phyloP scores from a whole-genome alignment of 2,888 invertebrate species.

The Thera britannica region DNA sequence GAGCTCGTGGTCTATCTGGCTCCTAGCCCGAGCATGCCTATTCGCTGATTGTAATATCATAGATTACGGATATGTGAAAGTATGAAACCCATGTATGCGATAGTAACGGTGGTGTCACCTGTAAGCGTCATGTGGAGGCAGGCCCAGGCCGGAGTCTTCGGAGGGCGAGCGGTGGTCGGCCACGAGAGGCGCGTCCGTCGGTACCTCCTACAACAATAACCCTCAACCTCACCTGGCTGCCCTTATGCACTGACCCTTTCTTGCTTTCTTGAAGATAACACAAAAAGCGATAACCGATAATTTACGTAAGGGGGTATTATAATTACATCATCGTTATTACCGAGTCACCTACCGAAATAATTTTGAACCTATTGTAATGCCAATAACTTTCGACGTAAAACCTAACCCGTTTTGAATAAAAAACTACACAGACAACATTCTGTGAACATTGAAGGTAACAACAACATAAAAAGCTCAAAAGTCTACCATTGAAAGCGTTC shows the following conservation, averaged over 20 bases:
- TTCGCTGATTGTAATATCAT: not conserved
- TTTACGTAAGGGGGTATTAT: conserved; percentile 8
- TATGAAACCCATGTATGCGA: conserved; percentile 36
- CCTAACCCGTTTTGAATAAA: conserved; percentile 26
- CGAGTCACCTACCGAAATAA: not conserved
- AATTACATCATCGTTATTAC: not conserved
- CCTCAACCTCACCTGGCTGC: conserved; percentile 77
- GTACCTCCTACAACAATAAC: conserved; percentile 85
- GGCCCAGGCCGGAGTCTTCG: conserved; percentile 97
- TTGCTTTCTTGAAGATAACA: conserved; percentile 14
- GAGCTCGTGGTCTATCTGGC: conserved; percentile 37
- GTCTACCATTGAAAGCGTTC: conserved; percentile 65
- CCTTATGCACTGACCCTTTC: conserved; percentile 40
- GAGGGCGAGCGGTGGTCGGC: conserved; percentile 94
- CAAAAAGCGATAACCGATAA: conserved; percentile 5
- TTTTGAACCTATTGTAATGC: conserved; percentile 9
- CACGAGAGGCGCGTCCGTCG: conserved; percentile 83
- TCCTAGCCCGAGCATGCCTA: conserved; percentile 12
- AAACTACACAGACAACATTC: conserved; percentile 37
- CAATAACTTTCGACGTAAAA: conserved; percentile 17
- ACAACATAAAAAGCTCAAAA: conserved; percentile 52
- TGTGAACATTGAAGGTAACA: conserved; percentile 34
- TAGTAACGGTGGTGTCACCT: conserved; percentile 82
- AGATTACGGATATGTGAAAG: conserved; percentile 11
- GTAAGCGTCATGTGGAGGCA: conserved; percentile 91